Percentiles rank a stretch among this genome's conserved stretches.
phyloP scores from a whole-genome alignment of 2,113 vertebrate species.

The Oophaga pumilio region DNA sequence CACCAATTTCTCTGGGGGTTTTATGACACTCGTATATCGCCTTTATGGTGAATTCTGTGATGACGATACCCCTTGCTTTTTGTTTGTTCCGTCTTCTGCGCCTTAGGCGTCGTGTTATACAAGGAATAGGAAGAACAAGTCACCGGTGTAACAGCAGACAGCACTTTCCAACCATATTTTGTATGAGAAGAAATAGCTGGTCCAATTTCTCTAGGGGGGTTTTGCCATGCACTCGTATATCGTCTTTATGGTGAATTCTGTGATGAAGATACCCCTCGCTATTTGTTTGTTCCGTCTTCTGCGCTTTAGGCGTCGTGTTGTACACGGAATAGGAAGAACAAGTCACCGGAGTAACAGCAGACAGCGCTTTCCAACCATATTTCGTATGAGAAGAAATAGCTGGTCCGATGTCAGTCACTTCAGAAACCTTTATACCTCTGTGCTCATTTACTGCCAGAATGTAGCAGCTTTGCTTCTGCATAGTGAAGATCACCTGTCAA shows the following conservation, averaged over 20 bases:
- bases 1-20: too few species aligned
- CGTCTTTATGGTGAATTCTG: too few species aligned
- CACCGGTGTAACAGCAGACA: constrained; percentile 59
- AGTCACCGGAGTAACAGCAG: constrained; percentile 49
- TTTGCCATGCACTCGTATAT: too few species aligned
- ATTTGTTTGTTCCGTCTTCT: constrained; percentile 2
- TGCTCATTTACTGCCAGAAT: constrained; percentile 94
- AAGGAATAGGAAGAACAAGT: constrained; percentile 5
- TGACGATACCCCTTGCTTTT: not conserved
- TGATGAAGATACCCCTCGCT: not conserved
- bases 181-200: constrained; percentile 83
- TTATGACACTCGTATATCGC: too few species aligned
- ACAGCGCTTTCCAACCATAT: constrained; percentile 70
- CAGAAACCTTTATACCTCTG: constrained; percentile 90
- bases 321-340: constrained; percentile 12
- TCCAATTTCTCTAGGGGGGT: too few species aligned
- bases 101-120: not conserved
- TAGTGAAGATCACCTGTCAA: constrained; percentile 99
- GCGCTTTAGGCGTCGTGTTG: not conserved
- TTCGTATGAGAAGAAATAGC: constrained; percentile 82
- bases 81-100: constrained; percentile 1
- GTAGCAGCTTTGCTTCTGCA: constrained; percentile 87
- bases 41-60: not conserved
- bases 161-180: constrained; percentile 73
- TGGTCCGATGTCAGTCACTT: constrained; percentile 97